Conservation (phyloP, 2,797 vertebrate genomes). For the Catostomus latipinnis region DNA sequence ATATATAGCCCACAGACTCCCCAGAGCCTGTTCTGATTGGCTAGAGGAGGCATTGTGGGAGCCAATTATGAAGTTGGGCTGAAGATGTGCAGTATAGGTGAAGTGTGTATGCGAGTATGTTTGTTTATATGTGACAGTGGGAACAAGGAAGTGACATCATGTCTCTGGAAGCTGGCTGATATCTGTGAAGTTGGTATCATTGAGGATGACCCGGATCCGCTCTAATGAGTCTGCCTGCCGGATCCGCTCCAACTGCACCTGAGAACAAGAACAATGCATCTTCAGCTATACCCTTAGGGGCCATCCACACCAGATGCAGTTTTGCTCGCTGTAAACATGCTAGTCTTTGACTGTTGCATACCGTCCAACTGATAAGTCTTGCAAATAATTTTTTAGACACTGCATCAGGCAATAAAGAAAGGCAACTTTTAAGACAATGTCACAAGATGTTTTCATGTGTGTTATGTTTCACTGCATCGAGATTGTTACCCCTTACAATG, state of each 20-base stretch:
- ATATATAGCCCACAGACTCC: not conserved
- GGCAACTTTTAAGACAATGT: too few species aligned
- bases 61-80: not conserved
- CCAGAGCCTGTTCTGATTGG: not conserved
- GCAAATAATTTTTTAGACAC: too few species aligned
- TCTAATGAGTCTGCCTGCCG: conserved; percentile 96
- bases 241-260: conserved; percentile 98
- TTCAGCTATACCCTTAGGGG: not conserved
- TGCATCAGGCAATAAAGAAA: too few species aligned
- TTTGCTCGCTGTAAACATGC: too few species aligned
- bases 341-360: too few species aligned
- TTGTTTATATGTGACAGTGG: conserved; percentile 53
- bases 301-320: not conserved
- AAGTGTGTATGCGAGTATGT: not conserved
- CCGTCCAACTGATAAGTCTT: too few species aligned
- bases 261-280: conserved; percentile 12
- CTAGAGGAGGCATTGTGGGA: not conserved
- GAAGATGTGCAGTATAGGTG: not conserved
- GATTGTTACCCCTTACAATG: too few species aligned
- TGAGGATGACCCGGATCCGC: conserved; percentile 92
- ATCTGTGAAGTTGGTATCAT: conserved; percentile 98
- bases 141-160: conserved; percentile 80
- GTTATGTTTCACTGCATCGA: too few species aligned
- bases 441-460: too few species aligned
- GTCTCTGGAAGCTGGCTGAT: conserved; percentile 99